Percentiles rank a stretch among this genome's conserved stretches.
These are phyloP conservation scores for Lutraria lutraria DNA, from an alignment of 2,888 invertebrate genomes.

Conservation along the genomic window DNA sequence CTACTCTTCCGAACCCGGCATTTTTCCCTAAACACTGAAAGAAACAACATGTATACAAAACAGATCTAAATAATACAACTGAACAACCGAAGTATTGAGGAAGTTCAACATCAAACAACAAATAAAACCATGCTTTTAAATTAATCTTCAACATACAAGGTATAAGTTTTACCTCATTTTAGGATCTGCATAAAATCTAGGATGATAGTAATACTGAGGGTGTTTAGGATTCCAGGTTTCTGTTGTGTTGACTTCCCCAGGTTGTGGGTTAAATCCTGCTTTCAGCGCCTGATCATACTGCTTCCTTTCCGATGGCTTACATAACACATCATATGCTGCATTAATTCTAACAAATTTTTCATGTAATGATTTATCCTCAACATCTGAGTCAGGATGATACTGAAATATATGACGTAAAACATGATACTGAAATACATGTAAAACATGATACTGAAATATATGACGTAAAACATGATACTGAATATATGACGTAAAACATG, in stretches of 20 bases:
- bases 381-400: slow-evolving; percentile 92
- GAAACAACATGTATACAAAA: too few relatives aligned
- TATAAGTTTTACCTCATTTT: slow-evolving; percentile 31
- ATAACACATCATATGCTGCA: slow-evolving; percentile 93
- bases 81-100: too few relatives aligned
- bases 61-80: too few relatives aligned
- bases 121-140: not conserved
- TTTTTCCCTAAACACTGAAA: too few relatives aligned
- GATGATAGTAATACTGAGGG: slow-evolving; percentile 40
- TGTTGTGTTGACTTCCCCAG: slow-evolving; percentile 21
- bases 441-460: too few relatives aligned
- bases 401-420: slow-evolving; percentile 86
- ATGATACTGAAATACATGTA: too few relatives aligned
- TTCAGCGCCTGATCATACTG: slow-evolving; percentile 87
- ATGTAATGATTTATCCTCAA: slow-evolving; percentile 89
- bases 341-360: slow-evolving; percentile 91
- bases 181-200: slow-evolving; percentile 38
- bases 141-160: not conserved
- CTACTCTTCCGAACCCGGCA: too few relatives aligned
- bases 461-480: too few relatives aligned
- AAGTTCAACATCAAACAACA: too few relatives aligned
- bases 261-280: slow-evolving; percentile 20
- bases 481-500: too few relatives aligned
- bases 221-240: slow-evolving; percentile 35
- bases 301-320: slow-evolving; percentile 90